Conservation (phyloP, 2,113 vertebrate species). For the Corythoichthys haematopterus region DNA sequence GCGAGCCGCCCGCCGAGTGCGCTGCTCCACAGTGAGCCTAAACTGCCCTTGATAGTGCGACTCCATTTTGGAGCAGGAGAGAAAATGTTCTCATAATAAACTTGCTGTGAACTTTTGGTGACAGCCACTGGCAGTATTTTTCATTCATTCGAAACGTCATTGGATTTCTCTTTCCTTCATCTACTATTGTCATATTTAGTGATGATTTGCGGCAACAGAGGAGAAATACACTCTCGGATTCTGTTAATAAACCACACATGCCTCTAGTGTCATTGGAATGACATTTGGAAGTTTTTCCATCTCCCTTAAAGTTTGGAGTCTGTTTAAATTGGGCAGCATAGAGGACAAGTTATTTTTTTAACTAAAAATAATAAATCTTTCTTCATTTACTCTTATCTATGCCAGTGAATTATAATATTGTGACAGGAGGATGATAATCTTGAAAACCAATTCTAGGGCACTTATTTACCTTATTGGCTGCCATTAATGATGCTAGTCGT, state of each 20-base stretch:
- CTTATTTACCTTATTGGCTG: not conserved
- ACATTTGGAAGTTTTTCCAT: conserved; percentile 30
- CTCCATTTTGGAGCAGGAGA: conserved; percentile 29
- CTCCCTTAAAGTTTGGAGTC: not conserved
- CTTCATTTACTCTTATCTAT: not conserved
- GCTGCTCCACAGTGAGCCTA: conserved; percentile 8
- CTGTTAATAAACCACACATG: conserved; percentile 52
- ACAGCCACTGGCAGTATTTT: conserved; percentile 49
- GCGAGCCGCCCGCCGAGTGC: conserved; percentile 4
- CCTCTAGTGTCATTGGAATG: conserved; percentile 53
- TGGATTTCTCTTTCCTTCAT: conserved; percentile 52
- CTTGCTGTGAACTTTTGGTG: conserved; percentile 37
- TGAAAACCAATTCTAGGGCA: not conserved
- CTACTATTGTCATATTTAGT: conserved; percentile 56
- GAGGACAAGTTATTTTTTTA: not conserved
- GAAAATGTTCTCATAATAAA: conserved; percentile 33
- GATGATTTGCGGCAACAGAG: conserved; percentile 57
- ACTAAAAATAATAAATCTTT: not conserved
- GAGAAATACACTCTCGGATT: conserved; percentile 53
- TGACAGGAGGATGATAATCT: not conserved
- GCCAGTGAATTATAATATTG: not conserved
- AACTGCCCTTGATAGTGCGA: conserved; percentile 17
- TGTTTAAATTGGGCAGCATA: not conserved
- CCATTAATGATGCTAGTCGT: no score
- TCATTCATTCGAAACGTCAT: conserved; percentile 48